These are phyloP conservation scores for Acleris holmiana DNA, from an alignment of 2,888 invertebrate species.

Conservation along the genomic window DNA sequence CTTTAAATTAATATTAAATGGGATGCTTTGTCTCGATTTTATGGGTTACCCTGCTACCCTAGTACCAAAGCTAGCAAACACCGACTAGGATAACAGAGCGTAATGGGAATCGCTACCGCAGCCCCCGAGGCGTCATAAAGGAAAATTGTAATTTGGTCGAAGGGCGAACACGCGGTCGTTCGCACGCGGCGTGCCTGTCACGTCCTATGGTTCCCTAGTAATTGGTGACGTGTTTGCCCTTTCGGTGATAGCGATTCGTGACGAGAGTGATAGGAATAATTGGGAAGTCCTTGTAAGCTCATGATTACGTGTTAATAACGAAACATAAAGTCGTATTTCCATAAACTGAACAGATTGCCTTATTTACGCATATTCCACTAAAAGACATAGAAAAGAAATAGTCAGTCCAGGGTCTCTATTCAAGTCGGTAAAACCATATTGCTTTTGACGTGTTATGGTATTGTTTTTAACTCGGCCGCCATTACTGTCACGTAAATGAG, in stretches of 20 bases:
- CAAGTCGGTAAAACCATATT: no score
- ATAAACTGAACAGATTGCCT: no score
- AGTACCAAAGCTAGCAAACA: conserved; percentile 14
- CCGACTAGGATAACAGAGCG: conserved; percentile 13
- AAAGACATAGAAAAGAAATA: no score
- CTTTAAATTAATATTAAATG: no score
- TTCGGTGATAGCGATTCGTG: conserved; percentile 30
- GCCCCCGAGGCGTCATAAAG: conserved; percentile 55
- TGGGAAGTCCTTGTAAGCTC: no score
- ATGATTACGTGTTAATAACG: no score
- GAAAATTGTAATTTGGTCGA: conserved; percentile 65
- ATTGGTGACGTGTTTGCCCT: conserved; percentile 66
- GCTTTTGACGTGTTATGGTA: no score
- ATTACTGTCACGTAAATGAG: no score
- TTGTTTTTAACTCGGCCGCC: no score
- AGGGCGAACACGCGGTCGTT: conserved; percentile 58
- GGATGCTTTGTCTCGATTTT: background rate
- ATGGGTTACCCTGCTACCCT: background rate
- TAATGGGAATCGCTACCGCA: conserved; percentile 20
- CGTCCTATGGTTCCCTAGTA: conserved; percentile 53
- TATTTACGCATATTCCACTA: no score
- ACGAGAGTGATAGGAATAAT: conserved; percentile 5
- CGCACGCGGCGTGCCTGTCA: conserved; percentile 53
- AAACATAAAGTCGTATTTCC: no score
- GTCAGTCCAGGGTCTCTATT: no score